Percentiles rank a stretch among this genome's conserved stretches.
Evolutionary conservation across 2,113 vertebrate genomes (phyloP).

Genomic region (Alethe diademata): DNA sequence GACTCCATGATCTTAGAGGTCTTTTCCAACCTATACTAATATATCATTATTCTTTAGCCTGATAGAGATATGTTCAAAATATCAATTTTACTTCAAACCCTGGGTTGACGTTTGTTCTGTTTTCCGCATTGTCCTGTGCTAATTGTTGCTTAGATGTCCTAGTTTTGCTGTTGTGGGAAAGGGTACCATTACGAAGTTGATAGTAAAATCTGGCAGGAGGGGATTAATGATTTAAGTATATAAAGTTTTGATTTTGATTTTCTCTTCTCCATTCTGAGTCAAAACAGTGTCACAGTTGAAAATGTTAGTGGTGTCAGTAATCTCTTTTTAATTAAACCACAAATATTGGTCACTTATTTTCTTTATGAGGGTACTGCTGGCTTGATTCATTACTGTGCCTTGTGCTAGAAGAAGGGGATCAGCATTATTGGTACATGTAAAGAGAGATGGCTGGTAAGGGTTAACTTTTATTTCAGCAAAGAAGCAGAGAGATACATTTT

Average conservation of each 20-base stretch:
- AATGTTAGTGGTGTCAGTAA: background rate
- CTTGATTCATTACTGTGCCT: background rate
- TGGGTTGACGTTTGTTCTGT: background rate
- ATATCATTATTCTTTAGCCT: background rate
- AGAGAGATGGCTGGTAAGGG: background rate
- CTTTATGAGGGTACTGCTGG: background rate
- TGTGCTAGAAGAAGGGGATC: background rate
- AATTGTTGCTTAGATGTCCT: background rate
- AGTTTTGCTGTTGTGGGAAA: background rate
- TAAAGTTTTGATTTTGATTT: background rate
- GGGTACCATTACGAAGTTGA: background rate
- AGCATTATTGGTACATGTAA: background rate
- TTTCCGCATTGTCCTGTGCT: background rate
- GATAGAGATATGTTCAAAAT: background rate
- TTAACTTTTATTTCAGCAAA: constrained; percentile 34
- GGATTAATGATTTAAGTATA: background rate
- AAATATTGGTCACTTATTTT: background rate
- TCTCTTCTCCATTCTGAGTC: background rate
- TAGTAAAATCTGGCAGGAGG: background rate
- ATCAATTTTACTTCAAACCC: background rate
- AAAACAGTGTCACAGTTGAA: background rate
- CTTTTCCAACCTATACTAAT: background rate
- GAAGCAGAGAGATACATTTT: background rate
- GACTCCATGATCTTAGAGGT: accelerated
- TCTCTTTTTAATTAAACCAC: background rate